These are phyloP conservation scores for Dendrocincla tyrannina DNA, from an alignment of 2,797 vertebrate species.

Conservation along the genomic window DNA sequence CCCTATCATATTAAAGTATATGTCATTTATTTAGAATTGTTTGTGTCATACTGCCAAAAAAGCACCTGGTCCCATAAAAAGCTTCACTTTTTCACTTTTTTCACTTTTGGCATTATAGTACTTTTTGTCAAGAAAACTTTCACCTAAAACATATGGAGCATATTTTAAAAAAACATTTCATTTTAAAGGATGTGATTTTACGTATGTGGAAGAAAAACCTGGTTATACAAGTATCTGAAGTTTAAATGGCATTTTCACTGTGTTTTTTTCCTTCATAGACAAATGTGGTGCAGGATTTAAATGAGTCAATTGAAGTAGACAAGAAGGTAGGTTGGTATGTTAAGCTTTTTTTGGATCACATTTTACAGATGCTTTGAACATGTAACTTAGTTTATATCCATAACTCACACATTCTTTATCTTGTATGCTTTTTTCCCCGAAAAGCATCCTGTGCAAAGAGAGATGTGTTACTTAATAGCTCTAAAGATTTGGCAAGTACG, in stretches of 20 bases:
- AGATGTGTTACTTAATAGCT: not conserved
- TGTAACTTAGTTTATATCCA: not conserved
- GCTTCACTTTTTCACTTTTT: not conserved
- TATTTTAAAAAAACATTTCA: not conserved
- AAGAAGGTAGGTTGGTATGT: not conserved
- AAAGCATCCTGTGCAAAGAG: not conserved
- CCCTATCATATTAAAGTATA: not conserved
- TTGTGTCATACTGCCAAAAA: not conserved
- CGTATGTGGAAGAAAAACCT: not conserved
- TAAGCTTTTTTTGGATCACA: not conserved
- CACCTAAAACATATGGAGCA: not conserved
- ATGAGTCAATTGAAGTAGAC: not conserved
- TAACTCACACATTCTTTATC: not conserved
- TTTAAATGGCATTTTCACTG: not conserved
- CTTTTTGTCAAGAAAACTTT: not conserved
- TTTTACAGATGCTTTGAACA: not conserved
- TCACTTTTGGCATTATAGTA: not conserved
- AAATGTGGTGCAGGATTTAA: not conserved
- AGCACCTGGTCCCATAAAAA: not conserved
- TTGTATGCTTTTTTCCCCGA: not conserved
- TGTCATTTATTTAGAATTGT: not conserved
- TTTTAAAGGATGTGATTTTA: not conserved
- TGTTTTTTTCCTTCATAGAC: not conserved
- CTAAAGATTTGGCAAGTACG: not conserved
- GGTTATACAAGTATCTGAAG: not conserved